A percentile compares a stretch with the other conserved stretches of the same genome.
Evolutionary conservation across 2,888 invertebrate genomes (phyloP).

Genomic region (Mongoloraphidia duomilia): DNA sequence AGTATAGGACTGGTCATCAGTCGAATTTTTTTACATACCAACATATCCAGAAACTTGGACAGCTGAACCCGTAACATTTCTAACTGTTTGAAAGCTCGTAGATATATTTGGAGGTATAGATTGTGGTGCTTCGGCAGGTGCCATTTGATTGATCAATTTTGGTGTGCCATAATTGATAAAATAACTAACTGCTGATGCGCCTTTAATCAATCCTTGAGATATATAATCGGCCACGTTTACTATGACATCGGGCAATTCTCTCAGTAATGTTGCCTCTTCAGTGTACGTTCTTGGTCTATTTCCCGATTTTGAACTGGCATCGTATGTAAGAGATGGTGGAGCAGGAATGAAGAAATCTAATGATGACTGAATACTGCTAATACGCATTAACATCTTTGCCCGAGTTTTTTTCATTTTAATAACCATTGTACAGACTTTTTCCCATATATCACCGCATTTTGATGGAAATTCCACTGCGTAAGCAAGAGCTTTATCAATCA

Average conservation of each 20-base stretch:
- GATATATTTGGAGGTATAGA: conserved; percentile 39
- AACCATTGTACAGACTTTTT: conserved; percentile 38
- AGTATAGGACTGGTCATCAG: too few relatives aligned
- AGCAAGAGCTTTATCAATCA: conserved; percentile 41
- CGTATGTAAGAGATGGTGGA: conserved; percentile 18
- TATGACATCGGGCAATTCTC: conserved; percentile 25
- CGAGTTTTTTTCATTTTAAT: conserved; percentile 48
- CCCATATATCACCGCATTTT: conserved; percentile 36
- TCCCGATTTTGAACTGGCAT: conserved; percentile 16
- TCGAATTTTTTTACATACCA: conserved; percentile 31
- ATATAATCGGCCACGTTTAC: conserved; percentile 43
- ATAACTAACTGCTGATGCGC: conserved; percentile 49
- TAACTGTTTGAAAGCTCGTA: conserved; percentile 44
- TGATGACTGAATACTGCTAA: conserved; percentile 27
- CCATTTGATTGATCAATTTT: conserved; percentile 41
- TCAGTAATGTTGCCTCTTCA: conserved; percentile 29
- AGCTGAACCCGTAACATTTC: conserved; percentile 49
- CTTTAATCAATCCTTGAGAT: conserved; percentile 47
- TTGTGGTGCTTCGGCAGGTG: conserved; percentile 28
- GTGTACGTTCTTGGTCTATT: conserved; percentile 25
- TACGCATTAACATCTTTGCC: conserved; percentile 32
- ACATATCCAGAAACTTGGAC: conserved; percentile 52
- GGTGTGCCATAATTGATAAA: conserved; percentile 44
- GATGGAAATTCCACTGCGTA: conserved; percentile 36
- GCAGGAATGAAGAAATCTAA: conserved; percentile 13